A percentile compares a stretch with the other conserved stretches of the same genome.
These are phyloP conservation scores for Aphaenogaster ashmeadi DNA, from an alignment of 1,140 invertebrate genomes.

Conservation along the genomic window DNA sequence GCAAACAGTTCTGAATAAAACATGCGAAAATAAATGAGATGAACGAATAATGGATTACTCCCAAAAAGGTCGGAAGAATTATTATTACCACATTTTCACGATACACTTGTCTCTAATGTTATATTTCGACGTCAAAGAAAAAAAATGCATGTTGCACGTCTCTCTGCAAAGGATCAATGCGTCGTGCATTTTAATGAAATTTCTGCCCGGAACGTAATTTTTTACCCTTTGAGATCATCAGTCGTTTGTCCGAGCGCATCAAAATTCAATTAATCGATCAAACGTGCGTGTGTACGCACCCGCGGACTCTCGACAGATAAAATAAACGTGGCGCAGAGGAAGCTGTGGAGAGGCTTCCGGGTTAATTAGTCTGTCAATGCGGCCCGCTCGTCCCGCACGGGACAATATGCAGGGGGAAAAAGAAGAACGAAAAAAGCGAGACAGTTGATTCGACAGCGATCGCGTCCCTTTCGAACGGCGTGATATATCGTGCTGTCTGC, in stretches of 20 bases:
- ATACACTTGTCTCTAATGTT: background rate
- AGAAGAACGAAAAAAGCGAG: background rate
- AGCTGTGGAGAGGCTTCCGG: conserved; percentile 35
- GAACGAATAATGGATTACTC: background rate
- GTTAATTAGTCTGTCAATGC: conserved; percentile 66
- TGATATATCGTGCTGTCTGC: conserved; percentile 38
- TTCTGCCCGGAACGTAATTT: background rate
- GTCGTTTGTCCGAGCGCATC: conserved; percentile 1
- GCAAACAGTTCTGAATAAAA: background rate
- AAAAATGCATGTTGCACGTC: background rate
- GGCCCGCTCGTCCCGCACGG: background rate
- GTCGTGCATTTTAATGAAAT: conserved; percentile 26
- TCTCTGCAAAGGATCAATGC: background rate
- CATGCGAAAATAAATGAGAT: background rate
- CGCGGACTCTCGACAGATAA: conserved; percentile 34
- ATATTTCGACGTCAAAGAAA: background rate
- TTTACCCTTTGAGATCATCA: conserved; percentile 38
- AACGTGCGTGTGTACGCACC: background rate
- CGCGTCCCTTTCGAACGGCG: background rate
- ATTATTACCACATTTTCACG: background rate
- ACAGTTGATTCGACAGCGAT: conserved; percentile 33
- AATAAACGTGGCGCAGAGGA: conserved; percentile 41
- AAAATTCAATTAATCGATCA: conserved; percentile 64
- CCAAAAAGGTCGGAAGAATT: background rate
- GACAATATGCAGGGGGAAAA: background rate